Evolutionary conservation across 2,888 invertebrate genomes (phyloP).

Genomic region (Phlogophora meticulosa): DNA sequence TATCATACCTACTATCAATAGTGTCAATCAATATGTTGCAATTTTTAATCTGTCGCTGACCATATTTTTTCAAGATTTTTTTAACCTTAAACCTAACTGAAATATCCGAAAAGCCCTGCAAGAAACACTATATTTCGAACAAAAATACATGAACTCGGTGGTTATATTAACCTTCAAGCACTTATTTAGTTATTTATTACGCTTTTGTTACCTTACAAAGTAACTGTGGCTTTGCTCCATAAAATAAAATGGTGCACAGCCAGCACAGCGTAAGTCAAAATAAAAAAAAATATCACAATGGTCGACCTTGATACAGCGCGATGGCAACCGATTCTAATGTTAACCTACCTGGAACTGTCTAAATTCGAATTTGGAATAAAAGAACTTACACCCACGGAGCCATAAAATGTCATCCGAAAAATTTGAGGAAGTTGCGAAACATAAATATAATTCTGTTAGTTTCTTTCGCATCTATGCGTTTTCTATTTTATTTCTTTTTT

Average conservation of each 20-base stretch:
- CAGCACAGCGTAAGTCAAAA: conserved; percentile 5
- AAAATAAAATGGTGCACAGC: conserved; percentile 36
- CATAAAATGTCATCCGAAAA: conserved; percentile 59
- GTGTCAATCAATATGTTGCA: too few species aligned
- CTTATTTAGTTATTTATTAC: conserved; percentile 15
- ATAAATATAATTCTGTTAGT: conserved; percentile 51
- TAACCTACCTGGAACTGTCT: conserved; percentile 61
- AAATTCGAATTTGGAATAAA: conserved; percentile 55
- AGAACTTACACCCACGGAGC: conserved; percentile 60
- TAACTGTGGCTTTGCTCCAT: conserved; percentile 20
- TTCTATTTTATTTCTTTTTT: conserved; percentile 60
- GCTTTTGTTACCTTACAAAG: conserved; percentile 36
- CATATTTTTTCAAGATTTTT: too few species aligned
- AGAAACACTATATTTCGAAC: too few species aligned
- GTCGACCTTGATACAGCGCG: conserved; percentile 48
- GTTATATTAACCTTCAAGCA: conserved; percentile 1
- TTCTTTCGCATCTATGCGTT: conserved; percentile 45
- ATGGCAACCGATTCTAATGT: conserved; percentile 47
- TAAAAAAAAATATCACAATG: conserved; percentile 40
- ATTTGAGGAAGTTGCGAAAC: conserved; percentile 57
- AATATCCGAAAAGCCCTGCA: too few species aligned
- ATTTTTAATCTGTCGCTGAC: too few species aligned
- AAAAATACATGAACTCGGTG: background rate
- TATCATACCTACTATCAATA: background rate
- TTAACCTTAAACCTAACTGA: too few species aligned